These are phyloP conservation scores for Anaspis maculata DNA, from an alignment of 2,888 invertebrate species.

Conservation along the genomic window DNA sequence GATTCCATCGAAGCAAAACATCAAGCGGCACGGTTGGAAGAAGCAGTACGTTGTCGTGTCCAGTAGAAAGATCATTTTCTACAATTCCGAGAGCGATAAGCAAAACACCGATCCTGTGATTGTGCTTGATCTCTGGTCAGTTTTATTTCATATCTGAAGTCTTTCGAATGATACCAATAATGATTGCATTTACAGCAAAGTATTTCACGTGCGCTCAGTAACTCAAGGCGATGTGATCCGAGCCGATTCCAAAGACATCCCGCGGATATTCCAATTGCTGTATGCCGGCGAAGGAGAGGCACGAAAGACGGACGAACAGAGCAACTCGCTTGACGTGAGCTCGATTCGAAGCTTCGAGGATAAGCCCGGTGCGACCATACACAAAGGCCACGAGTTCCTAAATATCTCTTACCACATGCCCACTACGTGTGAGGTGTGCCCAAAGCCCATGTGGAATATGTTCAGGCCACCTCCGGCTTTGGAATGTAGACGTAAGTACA, in stretches of 20 bases:
- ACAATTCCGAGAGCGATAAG: slow-evolving; percentile 89
- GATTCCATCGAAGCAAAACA: slow-evolving; percentile 91
- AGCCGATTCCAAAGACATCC: slow-evolving; percentile 98
- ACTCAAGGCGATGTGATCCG: slow-evolving; percentile 99
- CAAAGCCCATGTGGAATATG: slow-evolving; percentile 95
- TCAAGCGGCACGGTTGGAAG: slow-evolving; percentile 92
- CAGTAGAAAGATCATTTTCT: slow-evolving; percentile 94
- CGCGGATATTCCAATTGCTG: slow-evolving; percentile 93
- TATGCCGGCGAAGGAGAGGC: slow-evolving; percentile 97
- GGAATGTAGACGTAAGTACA: slow-evolving; percentile 82
- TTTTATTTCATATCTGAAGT: too few relatives aligned
- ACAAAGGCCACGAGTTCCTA: slow-evolving; percentile 93
- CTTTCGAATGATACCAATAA: too few relatives aligned
- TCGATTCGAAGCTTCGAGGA: slow-evolving; percentile 45
- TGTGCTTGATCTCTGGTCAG: slow-evolving; percentile 89
- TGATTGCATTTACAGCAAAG: slow-evolving; percentile 64
- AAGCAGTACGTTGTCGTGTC: slow-evolving; percentile 96
- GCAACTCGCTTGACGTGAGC: slow-evolving; percentile 43
- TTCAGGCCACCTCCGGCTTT: slow-evolving; percentile 95
- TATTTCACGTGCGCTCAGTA: slow-evolving; percentile 97
- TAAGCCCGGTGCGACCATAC: slow-evolving; percentile 58
- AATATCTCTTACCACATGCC: slow-evolving; percentile 97
- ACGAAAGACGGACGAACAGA: slow-evolving; percentile 63
- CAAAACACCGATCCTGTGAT: slow-evolving; percentile 90
- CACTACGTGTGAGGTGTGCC: slow-evolving; percentile 95